A percentile compares a stretch with the other conserved stretches of the same genome.
Conservation (phyloP, 2,797 vertebrate genomes). For the Bovichtus diacanthus region DNA sequence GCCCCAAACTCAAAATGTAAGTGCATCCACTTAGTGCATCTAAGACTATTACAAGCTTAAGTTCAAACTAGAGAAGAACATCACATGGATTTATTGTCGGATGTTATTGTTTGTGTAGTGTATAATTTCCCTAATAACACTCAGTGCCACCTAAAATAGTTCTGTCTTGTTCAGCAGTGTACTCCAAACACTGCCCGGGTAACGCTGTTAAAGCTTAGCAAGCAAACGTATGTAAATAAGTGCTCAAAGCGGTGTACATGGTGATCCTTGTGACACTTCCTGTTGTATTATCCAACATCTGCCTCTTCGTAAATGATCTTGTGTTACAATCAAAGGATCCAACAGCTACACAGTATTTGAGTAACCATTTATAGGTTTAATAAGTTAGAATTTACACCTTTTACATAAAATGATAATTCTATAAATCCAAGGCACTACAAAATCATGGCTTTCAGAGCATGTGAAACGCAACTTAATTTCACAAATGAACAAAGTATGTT, state of each 20-base stretch:
- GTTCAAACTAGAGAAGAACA: constrained; percentile 7
- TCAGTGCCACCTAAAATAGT: not conserved
- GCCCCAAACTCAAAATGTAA: not conserved
- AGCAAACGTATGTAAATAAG: constrained; percentile 62
- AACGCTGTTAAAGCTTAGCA: constrained; percentile 29
- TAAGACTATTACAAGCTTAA: not conserved
- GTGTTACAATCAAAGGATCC: not conserved
- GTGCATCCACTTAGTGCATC: no score
- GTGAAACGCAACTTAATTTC: constrained; percentile 14
- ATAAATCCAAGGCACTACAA: constrained; percentile 13
- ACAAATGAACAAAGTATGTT: not conserved
- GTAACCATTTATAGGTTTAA: constrained; percentile 24
- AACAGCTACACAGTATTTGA: not conserved
- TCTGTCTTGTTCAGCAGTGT: no score
- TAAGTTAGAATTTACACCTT: constrained; percentile 47
- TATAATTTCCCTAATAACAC: not conserved
- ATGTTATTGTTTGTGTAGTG: not conserved
- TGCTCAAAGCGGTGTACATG: not conserved
- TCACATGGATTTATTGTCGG: not conserved
- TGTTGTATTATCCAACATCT: constrained; percentile 29
- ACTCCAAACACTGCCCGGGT: no score
- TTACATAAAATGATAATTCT: constrained; percentile 8
- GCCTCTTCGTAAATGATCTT: not conserved
- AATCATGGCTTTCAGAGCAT: constrained; percentile 13
- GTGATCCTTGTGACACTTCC: constrained; percentile 42